Conservation (phyloP, 2,888 invertebrate genomes). For the Epirrhoe tristata region DNA sequence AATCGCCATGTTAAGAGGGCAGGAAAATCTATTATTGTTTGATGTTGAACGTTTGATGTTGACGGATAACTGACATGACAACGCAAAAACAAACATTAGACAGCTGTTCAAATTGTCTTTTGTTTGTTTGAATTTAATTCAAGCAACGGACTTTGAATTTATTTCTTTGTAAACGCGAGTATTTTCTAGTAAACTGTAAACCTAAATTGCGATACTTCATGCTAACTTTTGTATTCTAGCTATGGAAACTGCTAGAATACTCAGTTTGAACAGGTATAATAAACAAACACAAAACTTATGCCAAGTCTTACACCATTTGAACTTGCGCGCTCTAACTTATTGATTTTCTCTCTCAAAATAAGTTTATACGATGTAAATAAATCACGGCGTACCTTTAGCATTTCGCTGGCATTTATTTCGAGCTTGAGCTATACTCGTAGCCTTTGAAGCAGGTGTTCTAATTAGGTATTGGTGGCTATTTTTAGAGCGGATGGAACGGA, state of each 20-base stretch:
- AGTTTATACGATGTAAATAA: conserved; percentile 82
- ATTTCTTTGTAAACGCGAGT: conserved; percentile 1
- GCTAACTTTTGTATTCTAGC: conserved; percentile 14
- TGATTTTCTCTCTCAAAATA: conserved; percentile 83
- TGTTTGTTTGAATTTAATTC: conserved; percentile 40
- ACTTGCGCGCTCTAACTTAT: conserved; percentile 82
- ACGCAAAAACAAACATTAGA: conserved; percentile 15
- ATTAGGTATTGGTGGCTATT: conserved; percentile 46
- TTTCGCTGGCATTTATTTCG: conserved; percentile 57
- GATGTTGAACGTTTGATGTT: conserved; percentile 22
- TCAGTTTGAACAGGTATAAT: conserved; percentile 63
- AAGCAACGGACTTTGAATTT: conserved; percentile 49
- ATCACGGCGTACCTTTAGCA: conserved; percentile 70
- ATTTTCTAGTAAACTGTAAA: background rate
- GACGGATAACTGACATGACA: conserved; percentile 25
- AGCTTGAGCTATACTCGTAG: conserved; percentile 35
- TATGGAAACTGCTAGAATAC: conserved; percentile 60
- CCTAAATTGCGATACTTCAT: background rate
- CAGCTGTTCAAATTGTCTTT: conserved; percentile 50
- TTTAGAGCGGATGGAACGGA: conserved; percentile 57
- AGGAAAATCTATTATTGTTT: too few relatives aligned
- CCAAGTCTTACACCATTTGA: conserved; percentile 58
- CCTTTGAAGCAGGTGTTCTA: conserved; percentile 40
- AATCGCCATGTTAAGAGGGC: too few relatives aligned
- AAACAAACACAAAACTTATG: conserved; percentile 36